Evolutionary conservation across 2,888 invertebrate species (phyloP).

Genomic region (Ormia ochracea): DNA sequence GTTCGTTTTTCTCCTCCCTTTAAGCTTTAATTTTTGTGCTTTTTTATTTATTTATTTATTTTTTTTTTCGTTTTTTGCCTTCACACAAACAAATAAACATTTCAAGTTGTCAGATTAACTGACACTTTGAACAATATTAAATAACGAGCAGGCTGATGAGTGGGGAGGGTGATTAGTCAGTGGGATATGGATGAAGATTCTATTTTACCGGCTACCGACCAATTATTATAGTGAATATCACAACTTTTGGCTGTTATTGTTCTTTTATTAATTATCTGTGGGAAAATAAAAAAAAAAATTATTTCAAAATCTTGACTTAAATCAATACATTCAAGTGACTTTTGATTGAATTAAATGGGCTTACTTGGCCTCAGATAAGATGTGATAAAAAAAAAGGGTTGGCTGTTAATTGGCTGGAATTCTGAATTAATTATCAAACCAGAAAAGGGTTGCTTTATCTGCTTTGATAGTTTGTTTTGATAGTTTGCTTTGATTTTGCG

Average conservation of each 20-base stretch:
- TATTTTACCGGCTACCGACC: neutral
- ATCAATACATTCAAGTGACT: conserved; percentile 22
- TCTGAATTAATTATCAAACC: conserved; percentile 19
- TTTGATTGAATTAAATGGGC: conserved; percentile 46
- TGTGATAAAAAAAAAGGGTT: neutral
- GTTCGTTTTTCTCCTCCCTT: neutral
- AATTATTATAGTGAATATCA: conserved; percentile 15
- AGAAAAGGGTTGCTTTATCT: conserved; percentile 20
- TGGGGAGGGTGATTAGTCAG: neutral
- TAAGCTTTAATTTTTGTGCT: conserved; percentile 1
- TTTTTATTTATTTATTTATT: no score
- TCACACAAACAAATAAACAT: conserved; percentile 53
- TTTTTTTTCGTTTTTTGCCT: neutral
- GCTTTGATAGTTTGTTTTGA: neutral
- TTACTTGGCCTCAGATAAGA: conserved; percentile 17
- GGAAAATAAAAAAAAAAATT: neutral
- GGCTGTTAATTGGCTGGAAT: neutral
- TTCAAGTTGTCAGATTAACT: conserved; percentile 62
- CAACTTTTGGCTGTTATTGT: neutral
- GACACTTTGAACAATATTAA: conserved; percentile 60
- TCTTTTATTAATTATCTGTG: conserved; percentile 44
- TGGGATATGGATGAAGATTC: neutral
- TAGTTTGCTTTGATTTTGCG: conserved; percentile 30
- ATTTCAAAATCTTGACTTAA: conserved; percentile 14
- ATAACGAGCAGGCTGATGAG: conserved; percentile 22